Evolutionary conservation across 2,797 vertebrate species (phyloP).

Genomic region (Aselliscus stoliczkanus): DNA sequence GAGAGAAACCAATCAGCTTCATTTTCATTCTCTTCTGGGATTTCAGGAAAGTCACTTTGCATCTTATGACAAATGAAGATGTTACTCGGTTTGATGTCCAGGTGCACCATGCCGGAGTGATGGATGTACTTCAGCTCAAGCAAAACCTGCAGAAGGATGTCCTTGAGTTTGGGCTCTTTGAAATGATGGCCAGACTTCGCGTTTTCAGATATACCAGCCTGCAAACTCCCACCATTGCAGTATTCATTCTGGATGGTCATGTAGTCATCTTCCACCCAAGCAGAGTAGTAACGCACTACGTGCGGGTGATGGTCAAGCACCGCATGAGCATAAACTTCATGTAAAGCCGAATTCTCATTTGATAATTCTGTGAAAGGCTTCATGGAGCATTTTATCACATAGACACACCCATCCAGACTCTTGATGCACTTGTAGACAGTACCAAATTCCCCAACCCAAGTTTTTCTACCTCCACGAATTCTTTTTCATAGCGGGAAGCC

Average conservation of each 20-base stretch:
- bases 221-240: conserved; percentile 95
- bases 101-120: conserved; percentile 89
- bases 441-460: conserved; percentile 95
- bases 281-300: conserved; percentile 97
- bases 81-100: conserved; percentile 98
- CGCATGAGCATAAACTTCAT: conserved; percentile 97
- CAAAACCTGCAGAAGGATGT: conserved; percentile 92
- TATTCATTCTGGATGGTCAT: conserved; percentile 99
- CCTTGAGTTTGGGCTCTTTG: conserved; percentile 86
- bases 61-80: conserved; percentile 92
- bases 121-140: conserved; percentile 97
- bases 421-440: conserved; percentile 97
- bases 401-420: conserved; percentile 95
- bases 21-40: conserved; percentile 88
- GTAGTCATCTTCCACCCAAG: conserved; percentile 94
- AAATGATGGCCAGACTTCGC: conserved; percentile 82
- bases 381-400: conserved; percentile 95
- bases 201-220: conserved; percentile 86
- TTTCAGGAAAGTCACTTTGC: conserved; percentile 32
- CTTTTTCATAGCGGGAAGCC: conserved; percentile 94
- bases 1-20: conserved; percentile 85
- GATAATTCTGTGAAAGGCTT: conserved; percentile 89
- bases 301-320: conserved; percentile 97
- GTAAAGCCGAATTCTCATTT: conserved; percentile 91
- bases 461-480: conserved; percentile 94